Conservation (phyloP, 2,888 invertebrate genomes). For the Ischnus inquisitorius region DNA sequence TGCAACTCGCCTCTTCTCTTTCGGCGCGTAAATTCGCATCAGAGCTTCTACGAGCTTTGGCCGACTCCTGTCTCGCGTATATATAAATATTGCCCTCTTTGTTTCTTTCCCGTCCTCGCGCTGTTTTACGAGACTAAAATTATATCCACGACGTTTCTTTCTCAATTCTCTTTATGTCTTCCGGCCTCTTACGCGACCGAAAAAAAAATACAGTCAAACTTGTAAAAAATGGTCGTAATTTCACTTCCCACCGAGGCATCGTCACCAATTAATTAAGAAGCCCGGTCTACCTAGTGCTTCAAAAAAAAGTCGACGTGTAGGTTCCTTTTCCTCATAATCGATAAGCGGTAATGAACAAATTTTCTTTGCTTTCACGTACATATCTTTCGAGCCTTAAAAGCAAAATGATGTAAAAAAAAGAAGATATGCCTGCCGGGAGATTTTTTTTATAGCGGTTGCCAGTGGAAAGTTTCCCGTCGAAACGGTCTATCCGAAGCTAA, state of each 20-base stretch:
- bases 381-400: no score
- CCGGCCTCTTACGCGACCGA: conserved; percentile 11
- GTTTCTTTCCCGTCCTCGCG: not conserved
- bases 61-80: conserved; percentile 4
- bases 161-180: conserved; percentile 6
- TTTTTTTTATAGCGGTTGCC: no score
- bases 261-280: not conserved
- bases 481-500: no score
- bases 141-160: not conserved
- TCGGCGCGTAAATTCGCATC: conserved; percentile 4
- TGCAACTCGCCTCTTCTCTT: not conserved
- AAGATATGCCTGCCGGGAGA: no score
- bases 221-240: not conserved
- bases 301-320: no score
- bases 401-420: no score
- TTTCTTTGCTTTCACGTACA: no score
- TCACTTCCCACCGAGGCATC: not conserved
- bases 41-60: conserved; percentile 26
- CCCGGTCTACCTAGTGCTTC: not conserved
- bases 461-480: no score
- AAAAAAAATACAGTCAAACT: conserved; percentile 11
- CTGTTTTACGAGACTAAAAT: conserved; percentile 3
- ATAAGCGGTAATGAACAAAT: no score
- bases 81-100: conserved; percentile 38
- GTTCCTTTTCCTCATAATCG: no score